Conservation (phyloP, 2,888 invertebrate genomes). For the Penaeus monodon region DNA sequence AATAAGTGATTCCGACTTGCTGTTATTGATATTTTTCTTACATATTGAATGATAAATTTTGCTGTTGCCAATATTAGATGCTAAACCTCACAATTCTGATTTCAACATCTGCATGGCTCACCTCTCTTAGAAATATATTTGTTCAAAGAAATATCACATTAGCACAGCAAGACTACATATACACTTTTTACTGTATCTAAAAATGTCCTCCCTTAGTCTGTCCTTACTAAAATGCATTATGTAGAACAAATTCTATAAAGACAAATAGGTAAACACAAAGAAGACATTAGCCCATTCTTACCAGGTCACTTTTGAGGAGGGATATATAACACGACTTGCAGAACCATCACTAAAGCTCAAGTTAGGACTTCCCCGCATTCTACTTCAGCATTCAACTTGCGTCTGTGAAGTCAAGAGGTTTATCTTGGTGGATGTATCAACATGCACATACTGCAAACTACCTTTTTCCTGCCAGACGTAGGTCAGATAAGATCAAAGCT, state of each 20-base stretch:
- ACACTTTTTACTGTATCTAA: background rate
- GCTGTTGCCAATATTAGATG: no score
- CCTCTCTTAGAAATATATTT: no score
- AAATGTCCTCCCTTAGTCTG: background rate
- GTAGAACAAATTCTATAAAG: background rate
- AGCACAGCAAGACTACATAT: background rate
- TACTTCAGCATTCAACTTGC: slow-evolving; percentile 1
- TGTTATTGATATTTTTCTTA: no score
- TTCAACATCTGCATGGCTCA: no score
- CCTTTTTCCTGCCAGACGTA: background rate
- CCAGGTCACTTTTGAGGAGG: slow-evolving; percentile 42
- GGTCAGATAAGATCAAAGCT: slow-evolving; percentile 15
- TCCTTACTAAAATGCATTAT: background rate
- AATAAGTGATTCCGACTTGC: no score
- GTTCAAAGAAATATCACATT: no score
- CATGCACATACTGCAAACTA: background rate
- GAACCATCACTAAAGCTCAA: slow-evolving; percentile 44
- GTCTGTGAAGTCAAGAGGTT: background rate
- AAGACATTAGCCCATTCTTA: background rate
- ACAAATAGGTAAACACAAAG: background rate
- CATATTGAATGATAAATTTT: no score
- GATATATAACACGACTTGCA: slow-evolving; percentile 47
- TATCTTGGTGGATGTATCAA: background rate
- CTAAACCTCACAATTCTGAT: no score
- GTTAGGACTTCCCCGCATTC: slow-evolving; percentile 40